phyloP scores from a whole-genome alignment of 2,797 vertebrate genomes.

The Mastacembelus armatus region DNA sequence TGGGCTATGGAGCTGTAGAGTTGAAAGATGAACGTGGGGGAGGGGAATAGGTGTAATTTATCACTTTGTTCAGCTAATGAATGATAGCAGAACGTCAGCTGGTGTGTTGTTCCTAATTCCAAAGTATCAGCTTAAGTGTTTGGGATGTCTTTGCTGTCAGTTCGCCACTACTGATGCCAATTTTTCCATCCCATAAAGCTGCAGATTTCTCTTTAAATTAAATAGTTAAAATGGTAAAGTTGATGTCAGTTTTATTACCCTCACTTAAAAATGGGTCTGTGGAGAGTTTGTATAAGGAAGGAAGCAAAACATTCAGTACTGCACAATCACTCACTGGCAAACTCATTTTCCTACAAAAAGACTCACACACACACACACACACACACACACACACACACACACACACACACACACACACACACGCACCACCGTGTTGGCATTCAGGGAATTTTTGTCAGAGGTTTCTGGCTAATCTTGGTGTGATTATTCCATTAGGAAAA shows the following conservation, averaged over 20 bases:
- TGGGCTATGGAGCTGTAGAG: constrained; percentile 70
- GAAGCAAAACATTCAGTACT: constrained; percentile 3
- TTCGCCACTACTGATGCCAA: constrained; percentile 12
- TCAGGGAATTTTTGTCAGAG: constrained; percentile 49
- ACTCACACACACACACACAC: constrained; percentile 1
- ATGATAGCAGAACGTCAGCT: constrained; percentile 68
- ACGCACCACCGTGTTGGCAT: constrained; percentile 18
- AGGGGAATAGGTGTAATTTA: constrained; percentile 67
- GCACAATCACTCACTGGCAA: constrained; percentile 16
- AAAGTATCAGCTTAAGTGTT: constrained; percentile 56
- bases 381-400: constrained; percentile 3
- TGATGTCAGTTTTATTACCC: constrained; percentile 46
- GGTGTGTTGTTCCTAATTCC: constrained; percentile 48
- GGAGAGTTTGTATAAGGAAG: constrained; percentile 32
- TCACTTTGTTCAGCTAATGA: constrained; percentile 72
- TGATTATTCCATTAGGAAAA: constrained; percentile 76
- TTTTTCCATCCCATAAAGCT: constrained; percentile 54
- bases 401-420: background rate
- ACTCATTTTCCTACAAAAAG: constrained; percentile 1
- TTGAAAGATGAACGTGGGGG: constrained; percentile 66
- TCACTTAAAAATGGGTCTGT: constrained; percentile 37
- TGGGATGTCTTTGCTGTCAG: constrained; percentile 52
- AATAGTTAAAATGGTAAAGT: constrained; percentile 34
- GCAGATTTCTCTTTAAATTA: constrained; percentile 31
- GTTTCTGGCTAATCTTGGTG: constrained; percentile 64